Percentiles rank a stretch among this genome's conserved stretches.
Evolutionary conservation across 1,140 invertebrate genomes (phyloP).

Genomic region (Drosophila aff.): DNA sequence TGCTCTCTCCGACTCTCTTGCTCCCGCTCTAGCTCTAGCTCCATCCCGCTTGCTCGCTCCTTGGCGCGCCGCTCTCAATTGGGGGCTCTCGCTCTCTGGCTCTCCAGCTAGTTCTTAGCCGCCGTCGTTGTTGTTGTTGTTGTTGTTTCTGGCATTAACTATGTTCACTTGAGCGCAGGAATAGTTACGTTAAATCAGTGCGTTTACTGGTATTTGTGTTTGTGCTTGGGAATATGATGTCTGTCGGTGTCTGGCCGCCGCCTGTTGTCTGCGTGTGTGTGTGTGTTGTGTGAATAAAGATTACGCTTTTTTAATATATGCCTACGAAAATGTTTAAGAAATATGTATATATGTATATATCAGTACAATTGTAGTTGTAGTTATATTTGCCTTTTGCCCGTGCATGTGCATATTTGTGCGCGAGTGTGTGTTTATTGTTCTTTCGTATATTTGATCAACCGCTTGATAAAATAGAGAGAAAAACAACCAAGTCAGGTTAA

Average conservation of each 20-base stretch:
- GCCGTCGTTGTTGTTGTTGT: slow-evolving; percentile 36
- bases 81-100: slow-evolving; percentile 28
- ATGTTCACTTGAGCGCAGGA: slow-evolving; percentile 64
- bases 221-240: slow-evolving; percentile 32
- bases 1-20: slow-evolving; percentile 23
- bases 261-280: slow-evolving; percentile 8
- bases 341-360: slow-evolving; percentile 9
- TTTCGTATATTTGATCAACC: slow-evolving; percentile 72
- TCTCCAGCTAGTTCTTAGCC: slow-evolving; percentile 33
- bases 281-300: slow-evolving; percentile 34
- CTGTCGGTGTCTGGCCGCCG: slow-evolving; percentile 25
- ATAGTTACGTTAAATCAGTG: slow-evolving; percentile 82
- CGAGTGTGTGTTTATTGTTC: slow-evolving; percentile 60
- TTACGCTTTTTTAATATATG: slow-evolving; percentile 49
- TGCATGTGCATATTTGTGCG: slow-evolving; percentile 18
- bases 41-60: slow-evolving; percentile 34
- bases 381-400: slow-evolving; percentile 20
- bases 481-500: slow-evolving; percentile 50
- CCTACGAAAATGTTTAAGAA: slow-evolving; percentile 46
- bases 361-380: slow-evolving; percentile 23
- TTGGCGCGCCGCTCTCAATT: slow-evolving; percentile 28
- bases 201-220: slow-evolving; percentile 53
- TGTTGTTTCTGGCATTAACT: slow-evolving; percentile 71
- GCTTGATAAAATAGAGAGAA: slow-evolving; percentile 70
- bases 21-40: slow-evolving; percentile 13